phyloP scores from a whole-genome alignment of 2,113 vertebrate species.

The Lepisosteus osseus region DNA sequence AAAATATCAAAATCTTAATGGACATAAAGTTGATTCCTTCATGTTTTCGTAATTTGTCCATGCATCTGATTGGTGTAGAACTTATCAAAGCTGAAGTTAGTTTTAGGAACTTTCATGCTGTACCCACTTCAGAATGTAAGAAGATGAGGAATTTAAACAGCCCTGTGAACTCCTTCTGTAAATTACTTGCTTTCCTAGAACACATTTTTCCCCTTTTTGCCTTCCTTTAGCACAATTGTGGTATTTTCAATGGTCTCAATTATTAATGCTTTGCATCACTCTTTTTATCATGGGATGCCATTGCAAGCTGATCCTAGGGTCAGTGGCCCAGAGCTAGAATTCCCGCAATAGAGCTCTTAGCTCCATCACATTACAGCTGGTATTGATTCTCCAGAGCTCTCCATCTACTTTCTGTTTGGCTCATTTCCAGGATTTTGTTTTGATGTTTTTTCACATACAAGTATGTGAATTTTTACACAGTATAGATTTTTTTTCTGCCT shows the following conservation, averaged over 20 bases:
- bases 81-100: too few species aligned
- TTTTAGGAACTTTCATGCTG: too few species aligned
- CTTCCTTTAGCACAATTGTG: background rate
- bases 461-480: background rate
- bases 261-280: background rate
- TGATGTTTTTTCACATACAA: background rate
- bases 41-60: too few species aligned
- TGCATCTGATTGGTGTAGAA: too few species aligned
- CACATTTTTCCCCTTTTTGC: too few species aligned
- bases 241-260: background rate
- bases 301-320: background rate
- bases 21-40: too few species aligned
- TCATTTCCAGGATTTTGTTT: background rate
- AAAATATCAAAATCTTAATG: too few species aligned
- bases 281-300: background rate
- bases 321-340: background rate
- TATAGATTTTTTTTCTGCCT: background rate
- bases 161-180: too few species aligned
- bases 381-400: constrained; percentile 1
- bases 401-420: background rate
- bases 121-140: too few species aligned
- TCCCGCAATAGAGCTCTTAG: background rate
- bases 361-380: background rate
- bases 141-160: too few species aligned
- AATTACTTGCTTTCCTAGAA: too few species aligned